Evolutionary conservation across 2,113 vertebrate species (phyloP).

Genomic region (Emydura subglobosa): DNA sequence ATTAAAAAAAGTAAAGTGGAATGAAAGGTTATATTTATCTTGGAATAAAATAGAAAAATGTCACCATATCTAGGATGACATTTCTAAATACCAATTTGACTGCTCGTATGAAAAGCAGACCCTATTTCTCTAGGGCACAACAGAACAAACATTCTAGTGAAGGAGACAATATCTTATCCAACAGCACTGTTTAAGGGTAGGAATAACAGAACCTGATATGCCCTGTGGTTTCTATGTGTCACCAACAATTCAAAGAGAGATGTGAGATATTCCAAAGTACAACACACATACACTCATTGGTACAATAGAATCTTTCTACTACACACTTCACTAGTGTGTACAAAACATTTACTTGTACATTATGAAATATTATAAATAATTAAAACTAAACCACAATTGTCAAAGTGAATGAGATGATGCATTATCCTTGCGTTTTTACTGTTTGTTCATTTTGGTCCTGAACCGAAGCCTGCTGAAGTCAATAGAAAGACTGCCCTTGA

Average conservation of each 20-base stretch:
- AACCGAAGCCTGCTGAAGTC: neutral
- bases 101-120: constrained; percentile 3
- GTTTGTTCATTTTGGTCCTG: neutral
- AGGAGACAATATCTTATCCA: neutral
- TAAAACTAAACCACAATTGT: neutral
- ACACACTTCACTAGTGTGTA: neutral
- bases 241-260: neutral
- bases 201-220: neutral
- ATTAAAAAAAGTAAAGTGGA: neutral
- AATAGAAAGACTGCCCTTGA: neutral
- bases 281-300: neutral
- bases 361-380: neutral
- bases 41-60: constrained; percentile 6
- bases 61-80: neutral
- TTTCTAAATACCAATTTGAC: constrained; percentile 8
- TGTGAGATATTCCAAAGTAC: too few species aligned
- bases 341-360: neutral
- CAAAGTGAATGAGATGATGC: neutral
- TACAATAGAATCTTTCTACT: neutral
- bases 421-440: neutral
- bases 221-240: neutral
- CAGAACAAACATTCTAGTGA: neutral
- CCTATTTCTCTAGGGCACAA: neutral
- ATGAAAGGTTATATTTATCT: neutral
- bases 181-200: neutral